Percentiles rank a stretch among this genome's conserved stretches.
These are phyloP conservation scores for Rhadina sibilatrix DNA, from an alignment of 2,113 vertebrate genomes.

Conservation along the genomic window DNA sequence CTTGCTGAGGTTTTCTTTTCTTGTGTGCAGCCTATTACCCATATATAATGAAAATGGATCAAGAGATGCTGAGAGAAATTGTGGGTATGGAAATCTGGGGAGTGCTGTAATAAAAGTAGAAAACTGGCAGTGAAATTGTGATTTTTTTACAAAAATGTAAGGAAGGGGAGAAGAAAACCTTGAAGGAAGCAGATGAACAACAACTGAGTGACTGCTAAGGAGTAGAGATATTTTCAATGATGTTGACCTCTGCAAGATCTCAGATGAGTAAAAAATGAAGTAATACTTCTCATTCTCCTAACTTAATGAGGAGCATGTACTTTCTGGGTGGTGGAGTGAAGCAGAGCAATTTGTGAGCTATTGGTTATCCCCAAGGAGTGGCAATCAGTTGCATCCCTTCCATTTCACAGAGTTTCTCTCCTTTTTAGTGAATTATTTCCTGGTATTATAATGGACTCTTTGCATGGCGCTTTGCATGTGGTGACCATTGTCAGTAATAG, in stretches of 20 bases:
- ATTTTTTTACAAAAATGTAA: neutral
- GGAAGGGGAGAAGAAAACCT: neutral
- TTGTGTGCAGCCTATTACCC: neutral
- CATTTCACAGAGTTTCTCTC: neutral
- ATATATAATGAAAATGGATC: neutral
- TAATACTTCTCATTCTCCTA: neutral
- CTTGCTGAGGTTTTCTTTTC: neutral
- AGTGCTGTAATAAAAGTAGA: neutral
- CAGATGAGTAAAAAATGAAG: conserved; percentile 24
- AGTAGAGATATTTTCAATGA: neutral
- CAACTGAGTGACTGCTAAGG: neutral
- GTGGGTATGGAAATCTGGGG: neutral
- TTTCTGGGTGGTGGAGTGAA: neutral
- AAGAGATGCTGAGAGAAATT: neutral
- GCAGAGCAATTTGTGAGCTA: conserved; percentile 23
- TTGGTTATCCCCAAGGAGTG: neutral
- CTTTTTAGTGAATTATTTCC: neutral
- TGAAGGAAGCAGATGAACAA: neutral
- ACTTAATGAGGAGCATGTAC: neutral
- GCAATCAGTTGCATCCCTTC: conserved; percentile 25
- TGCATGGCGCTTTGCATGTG: neutral
- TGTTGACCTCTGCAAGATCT: conserved; percentile 1
- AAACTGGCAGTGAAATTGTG: neutral
- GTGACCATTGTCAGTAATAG: neutral
- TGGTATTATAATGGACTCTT: neutral